A percentile compares a stretch with the other conserved stretches of the same genome.
These are phyloP conservation scores for Natator depressus DNA, from an alignment of 2,113 vertebrate genomes.

Conservation along the genomic window DNA sequence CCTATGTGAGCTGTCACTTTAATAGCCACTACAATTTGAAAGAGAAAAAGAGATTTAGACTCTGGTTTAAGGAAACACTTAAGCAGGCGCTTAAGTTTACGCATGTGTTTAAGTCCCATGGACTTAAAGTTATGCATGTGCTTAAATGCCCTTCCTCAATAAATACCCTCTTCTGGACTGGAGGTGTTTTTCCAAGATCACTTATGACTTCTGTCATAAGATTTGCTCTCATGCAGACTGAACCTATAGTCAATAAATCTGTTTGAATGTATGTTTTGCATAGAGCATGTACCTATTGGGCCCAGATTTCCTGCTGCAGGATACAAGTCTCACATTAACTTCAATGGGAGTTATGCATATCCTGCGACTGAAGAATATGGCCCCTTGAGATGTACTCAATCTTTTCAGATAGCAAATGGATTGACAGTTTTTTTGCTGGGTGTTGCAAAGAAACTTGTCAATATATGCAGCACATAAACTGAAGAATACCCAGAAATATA, in stretches of 20 bases:
- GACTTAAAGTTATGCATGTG: background rate
- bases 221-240: background rate
- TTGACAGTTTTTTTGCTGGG: background rate
- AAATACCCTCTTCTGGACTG: background rate
- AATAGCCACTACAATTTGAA: background rate
- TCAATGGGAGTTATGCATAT: background rate
- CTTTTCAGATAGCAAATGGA: background rate
- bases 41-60: background rate
- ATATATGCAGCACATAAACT: background rate
- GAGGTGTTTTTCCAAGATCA: background rate
- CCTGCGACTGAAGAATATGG: background rate
- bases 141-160: too few species aligned
- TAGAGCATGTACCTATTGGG: background rate
- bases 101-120: background rate
- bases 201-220: background rate
- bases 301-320: background rate
- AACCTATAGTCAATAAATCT: background rate
- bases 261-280: background rate
- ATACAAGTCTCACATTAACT: background rate
- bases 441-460: background rate
- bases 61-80: constrained; percentile 9
- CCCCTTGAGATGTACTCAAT: background rate
- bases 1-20: background rate
- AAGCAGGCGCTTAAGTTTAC: background rate
- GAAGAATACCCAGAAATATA: background rate